Conservation (phyloP, 64 coral and sea anemone genomes). For the Stylophora pistillata region DNA sequence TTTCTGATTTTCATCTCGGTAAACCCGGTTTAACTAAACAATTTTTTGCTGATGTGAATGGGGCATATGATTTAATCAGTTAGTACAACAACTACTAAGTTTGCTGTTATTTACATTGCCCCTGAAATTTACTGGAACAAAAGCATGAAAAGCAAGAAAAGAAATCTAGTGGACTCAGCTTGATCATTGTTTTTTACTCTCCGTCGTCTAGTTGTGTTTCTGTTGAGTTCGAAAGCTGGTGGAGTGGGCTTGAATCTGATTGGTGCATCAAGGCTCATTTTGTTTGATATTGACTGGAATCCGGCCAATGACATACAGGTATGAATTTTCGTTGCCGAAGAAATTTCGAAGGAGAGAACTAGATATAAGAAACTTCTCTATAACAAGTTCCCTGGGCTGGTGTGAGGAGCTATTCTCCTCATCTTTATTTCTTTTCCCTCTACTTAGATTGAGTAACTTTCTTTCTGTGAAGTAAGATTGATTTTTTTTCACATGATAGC, state of each 20-base stretch:
- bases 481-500: not conserved
- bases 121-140: not conserved
- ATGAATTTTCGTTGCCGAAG: too few species aligned
- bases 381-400: too few species aligned
- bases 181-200: not conserved
- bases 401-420: not conserved
- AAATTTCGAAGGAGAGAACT: too few species aligned
- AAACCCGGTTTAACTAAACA: too few species aligned
- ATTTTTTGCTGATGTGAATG: too few species aligned
- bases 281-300: slow-evolving; percentile 99
- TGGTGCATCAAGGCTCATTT: slow-evolving; percentile 87
- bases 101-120: not conserved
- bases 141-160: not conserved
- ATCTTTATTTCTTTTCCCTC: too few species aligned
- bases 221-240: slow-evolving; percentile 98
- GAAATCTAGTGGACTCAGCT: not conserved
- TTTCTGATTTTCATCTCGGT: too few species aligned
- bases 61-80: too few species aligned
- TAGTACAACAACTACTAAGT: too few species aligned
- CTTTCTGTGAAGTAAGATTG: not conserved
- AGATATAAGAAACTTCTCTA: too few species aligned
- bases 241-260: slow-evolving; percentile 97
- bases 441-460: too few species aligned
- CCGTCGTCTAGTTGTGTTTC: slow-evolving; percentile 81
- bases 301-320: slow-evolving; percentile 99